Conservation (phyloP, 2,113 vertebrate species). For the Myrmecobius fasciatus region DNA sequence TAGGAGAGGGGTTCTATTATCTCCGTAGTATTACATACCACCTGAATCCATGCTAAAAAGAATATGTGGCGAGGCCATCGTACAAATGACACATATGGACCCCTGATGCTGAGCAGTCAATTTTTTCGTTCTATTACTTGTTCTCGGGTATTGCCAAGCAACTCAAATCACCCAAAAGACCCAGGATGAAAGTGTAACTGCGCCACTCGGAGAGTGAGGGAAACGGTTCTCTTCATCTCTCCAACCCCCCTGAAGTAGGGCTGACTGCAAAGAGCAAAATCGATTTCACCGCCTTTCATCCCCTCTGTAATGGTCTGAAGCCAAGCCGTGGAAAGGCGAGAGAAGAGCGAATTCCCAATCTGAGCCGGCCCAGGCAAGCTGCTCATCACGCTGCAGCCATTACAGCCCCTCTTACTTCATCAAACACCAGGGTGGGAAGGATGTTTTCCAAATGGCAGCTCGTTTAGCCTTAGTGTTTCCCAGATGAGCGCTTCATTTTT, state of each 20-base stretch:
- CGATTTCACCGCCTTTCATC: neutral
- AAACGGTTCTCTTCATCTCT: neutral
- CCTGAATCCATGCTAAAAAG: neutral
- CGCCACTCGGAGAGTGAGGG: neutral
- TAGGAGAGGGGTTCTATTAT: no score
- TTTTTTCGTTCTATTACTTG: neutral
- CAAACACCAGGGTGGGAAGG: slow-evolving; percentile 18
- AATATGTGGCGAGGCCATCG: neutral
- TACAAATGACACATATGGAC: neutral
- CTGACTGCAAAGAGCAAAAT: neutral
- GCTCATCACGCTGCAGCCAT: neutral
- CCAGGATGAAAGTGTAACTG: neutral
- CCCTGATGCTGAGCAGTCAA: neutral
- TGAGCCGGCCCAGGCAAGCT: neutral
- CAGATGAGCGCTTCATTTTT: slow-evolving; percentile 59
- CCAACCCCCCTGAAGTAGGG: neutral
- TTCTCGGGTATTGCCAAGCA: neutral
- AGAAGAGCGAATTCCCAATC: neutral
- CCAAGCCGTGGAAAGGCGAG: slow-evolving; percentile 11
- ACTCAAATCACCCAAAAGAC: no score
- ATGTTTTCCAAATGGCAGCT: slow-evolving; percentile 70
- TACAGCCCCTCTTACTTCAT: neutral
- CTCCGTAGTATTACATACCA: no score
- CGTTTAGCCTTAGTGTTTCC: slow-evolving; percentile 61
- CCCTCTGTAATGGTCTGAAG: slow-evolving; percentile 1